Evolutionary conservation across 53 echinoderm and acorn worm species (phyloP).

Genomic region (Stichopus horrens): DNA sequence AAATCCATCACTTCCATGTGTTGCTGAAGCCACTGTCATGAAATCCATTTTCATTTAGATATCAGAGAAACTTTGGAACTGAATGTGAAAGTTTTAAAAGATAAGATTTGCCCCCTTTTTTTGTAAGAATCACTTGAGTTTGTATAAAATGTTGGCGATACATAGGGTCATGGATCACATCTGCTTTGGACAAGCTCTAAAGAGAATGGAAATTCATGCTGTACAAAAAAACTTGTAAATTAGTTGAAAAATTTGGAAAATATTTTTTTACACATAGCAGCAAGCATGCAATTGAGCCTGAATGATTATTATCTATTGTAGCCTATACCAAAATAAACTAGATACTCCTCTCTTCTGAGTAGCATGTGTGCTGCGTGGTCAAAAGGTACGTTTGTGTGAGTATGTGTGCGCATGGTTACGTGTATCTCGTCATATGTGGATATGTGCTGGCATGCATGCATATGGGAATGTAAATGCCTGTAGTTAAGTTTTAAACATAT

Average conservation of each 20-base stretch:
- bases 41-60: no score
- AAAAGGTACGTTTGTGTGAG: background rate
- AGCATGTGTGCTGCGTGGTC: no score
- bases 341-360: background rate
- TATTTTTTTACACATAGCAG: background rate
- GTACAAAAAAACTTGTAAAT: background rate
- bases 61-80: no score
- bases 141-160: no score
- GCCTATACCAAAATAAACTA: background rate
- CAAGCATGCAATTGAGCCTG: background rate
- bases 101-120: no score
- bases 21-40: no score
- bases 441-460: background rate
- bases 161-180: no score
- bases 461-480: background rate
- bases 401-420: no score
- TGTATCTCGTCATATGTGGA: background rate
- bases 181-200: background rate
- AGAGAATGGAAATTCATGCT: background rate
- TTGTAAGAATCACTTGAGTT: no score
- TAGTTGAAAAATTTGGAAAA: background rate
- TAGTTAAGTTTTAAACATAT: background rate
- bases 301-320: background rate
- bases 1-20: no score
- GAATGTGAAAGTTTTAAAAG: no score